These are phyloP conservation scores for Drosophila mimetica DNA, from an alignment of 2,888 invertebrate genomes.

Conservation along the genomic window DNA sequence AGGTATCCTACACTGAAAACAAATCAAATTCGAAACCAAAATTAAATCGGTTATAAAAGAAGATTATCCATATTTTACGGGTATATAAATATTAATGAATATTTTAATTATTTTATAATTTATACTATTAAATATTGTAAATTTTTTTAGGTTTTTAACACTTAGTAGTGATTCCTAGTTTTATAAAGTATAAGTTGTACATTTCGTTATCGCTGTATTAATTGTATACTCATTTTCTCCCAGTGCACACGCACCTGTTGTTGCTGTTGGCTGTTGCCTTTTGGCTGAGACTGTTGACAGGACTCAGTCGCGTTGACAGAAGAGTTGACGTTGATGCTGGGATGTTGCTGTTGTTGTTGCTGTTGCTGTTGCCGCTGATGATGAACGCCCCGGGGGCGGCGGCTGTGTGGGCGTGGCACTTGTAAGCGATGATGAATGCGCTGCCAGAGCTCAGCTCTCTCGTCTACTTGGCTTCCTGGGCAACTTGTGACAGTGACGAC, in stretches of 20 bases:
- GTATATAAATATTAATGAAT: no score
- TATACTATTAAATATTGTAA: no score
- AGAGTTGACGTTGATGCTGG: constrained; percentile 21
- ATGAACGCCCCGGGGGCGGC: constrained; percentile 12
- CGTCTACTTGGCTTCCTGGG: constrained; percentile 36
- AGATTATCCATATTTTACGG: no score
- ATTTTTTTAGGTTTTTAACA: no score
- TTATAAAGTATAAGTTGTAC: no score
- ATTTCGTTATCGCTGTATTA: no score
- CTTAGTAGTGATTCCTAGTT: no score
- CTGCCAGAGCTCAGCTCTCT: constrained; percentile 12
- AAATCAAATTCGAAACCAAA: no score
- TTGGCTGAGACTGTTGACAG: constrained; percentile 18
- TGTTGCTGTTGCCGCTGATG: constrained; percentile 3
- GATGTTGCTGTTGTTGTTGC: background rate
- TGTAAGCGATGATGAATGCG: constrained; percentile 22
- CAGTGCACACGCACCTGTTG: constrained; percentile 4
- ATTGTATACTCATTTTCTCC: background rate
- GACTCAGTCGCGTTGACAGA: constrained; percentile 23
- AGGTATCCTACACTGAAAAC: background rate
- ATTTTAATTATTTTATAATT: no score
- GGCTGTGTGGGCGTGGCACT: constrained; percentile 17
- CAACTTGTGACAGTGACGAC: constrained; percentile 67
- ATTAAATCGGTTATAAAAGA: no score
- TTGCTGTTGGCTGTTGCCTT: constrained; percentile 8